phyloP scores from a whole-genome alignment of 2,113 vertebrate species.

The Amphiprion ocellaris region DNA sequence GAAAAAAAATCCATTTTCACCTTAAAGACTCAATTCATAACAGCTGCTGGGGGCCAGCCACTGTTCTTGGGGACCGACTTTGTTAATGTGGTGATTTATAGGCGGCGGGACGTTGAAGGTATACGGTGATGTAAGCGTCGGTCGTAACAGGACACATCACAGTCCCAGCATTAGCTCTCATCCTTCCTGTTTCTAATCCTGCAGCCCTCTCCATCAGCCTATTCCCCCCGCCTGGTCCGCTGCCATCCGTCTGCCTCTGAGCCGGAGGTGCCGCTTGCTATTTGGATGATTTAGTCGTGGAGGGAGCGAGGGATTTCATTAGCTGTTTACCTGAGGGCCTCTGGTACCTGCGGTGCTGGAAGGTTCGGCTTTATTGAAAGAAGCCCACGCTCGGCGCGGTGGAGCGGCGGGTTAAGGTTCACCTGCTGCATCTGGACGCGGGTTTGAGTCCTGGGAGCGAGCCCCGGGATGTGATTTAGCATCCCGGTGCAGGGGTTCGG shows the following conservation, averaged over 20 bases:
- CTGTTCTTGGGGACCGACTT: conserved; percentile 5
- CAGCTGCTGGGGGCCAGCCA: conserved; percentile 28
- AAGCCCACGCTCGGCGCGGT: conserved; percentile 33
- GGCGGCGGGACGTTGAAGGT: conserved; percentile 33
- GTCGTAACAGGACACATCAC: neutral
- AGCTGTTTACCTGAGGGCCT: conserved; percentile 82
- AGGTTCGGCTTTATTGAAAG: conserved; percentile 73
- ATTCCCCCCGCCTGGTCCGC: conserved; percentile 50
- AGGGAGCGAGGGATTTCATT: conserved; percentile 84
- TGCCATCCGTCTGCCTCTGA: conserved; percentile 77
- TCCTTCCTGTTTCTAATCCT: neutral
- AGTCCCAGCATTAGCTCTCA: neutral
- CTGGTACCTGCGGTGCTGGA: conserved; percentile 71
- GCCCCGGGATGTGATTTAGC: conserved; percentile 19
- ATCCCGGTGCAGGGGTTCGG: conserved; percentile 7
- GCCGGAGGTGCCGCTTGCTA: conserved; percentile 79
- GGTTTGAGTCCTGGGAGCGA: conserved; percentile 46
- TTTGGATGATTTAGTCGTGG: conserved; percentile 84
- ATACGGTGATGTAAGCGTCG: conserved; percentile 16
- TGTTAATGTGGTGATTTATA: conserved; percentile 56
- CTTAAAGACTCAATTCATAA: conserved; percentile 41
- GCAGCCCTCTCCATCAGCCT: conserved; percentile 15
- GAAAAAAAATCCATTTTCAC: conserved; percentile 7
- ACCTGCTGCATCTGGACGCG: conserved; percentile 48
- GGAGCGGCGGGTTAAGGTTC: conserved; percentile 61